Conservation (phyloP, 2,888 invertebrate species). For the Lottia scabra region DNA sequence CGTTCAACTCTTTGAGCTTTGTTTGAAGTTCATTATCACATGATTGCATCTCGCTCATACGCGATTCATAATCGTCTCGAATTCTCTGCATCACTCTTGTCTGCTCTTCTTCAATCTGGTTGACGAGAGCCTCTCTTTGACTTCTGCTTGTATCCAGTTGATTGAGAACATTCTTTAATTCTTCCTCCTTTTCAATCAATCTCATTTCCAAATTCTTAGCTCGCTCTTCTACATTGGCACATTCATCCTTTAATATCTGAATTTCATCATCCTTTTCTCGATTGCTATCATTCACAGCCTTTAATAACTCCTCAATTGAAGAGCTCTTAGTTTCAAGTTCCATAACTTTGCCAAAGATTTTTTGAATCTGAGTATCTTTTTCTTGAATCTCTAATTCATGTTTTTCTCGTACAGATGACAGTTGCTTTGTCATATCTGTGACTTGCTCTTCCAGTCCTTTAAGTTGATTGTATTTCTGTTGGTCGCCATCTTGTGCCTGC, state of each 20-base stretch:
- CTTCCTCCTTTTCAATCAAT: constrained; percentile 18
- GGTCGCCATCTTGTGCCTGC: not conserved
- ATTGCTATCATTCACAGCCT: constrained; percentile 43
- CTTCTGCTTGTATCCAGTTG: not conserved
- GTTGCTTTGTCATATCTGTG: constrained; percentile 19
- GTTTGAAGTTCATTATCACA: constrained; percentile 56
- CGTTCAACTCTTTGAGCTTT: constrained; percentile 49
- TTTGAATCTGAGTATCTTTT: constrained; percentile 19
- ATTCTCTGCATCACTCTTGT: constrained; percentile 19
- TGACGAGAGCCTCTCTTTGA: constrained; percentile 4
- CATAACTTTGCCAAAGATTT: constrained; percentile 11
- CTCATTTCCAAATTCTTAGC: constrained; percentile 14
- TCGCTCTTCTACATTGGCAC: constrained; percentile 24
- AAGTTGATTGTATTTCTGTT: not conserved
- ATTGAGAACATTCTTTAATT: constrained; percentile 13
- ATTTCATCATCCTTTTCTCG: constrained; percentile 47
- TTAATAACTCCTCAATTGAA: constrained; percentile 54
- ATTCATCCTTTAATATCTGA: constrained; percentile 28
- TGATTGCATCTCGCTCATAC: constrained; percentile 40
- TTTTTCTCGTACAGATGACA: constrained; percentile 17
- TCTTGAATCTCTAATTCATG: constrained; percentile 18
- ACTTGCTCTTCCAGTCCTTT: not conserved
- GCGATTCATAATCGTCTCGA: constrained; percentile 39
- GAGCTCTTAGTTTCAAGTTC: constrained; percentile 19
- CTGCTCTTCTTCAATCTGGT: constrained; percentile 12